Base-by-base conservation (phyloP, 2,888 invertebrate species). In the Pollenia angustigena region DNA sequence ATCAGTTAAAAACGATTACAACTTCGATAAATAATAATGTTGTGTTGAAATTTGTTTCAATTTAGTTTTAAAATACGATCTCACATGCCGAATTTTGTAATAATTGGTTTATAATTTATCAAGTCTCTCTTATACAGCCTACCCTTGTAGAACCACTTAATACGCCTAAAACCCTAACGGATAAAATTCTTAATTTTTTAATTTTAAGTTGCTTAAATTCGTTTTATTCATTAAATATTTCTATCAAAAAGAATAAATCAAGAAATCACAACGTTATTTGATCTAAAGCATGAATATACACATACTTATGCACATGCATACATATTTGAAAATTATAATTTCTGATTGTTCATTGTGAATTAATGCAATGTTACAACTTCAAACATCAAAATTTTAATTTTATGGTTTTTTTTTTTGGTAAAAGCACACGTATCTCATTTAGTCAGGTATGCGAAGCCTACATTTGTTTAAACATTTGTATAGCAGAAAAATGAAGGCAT, bases 301-400 rank as follows among this genome's bases (percentile, higher is more conserved):
- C 71, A 56, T 14, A 18, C 54, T 2, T 16, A 23, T 4, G 10
- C 11, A 52, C 11, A 32, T 32, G 6, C 32, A 32, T 62, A 40
- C 4, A 40, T 0, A 44, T 14, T 40, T 7, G 7, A 1, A 54
- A 80, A 52, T 62, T 52, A 44, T 12, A 62, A 44, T 52, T 62
- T 62, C 14, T 12, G 16, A 44, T 52, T 64, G 52, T 23, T 64
- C 18, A 50, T 32, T 16, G 40, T 54, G 7, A 52, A 80, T 32
- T 32, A 32, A 32, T 32, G 54, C 16, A 62, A 23, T 52, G 10
- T 62, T 50, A 14, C 48, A 23, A n/a, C 56, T 72, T 74, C 46
- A 66, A 74, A 64, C 72, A 66, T 14, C 14, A 40, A 81, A 68
- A 58, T 74, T 81, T 44, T 52, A 50, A 44, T 81, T 66, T 81